Evolutionary conservation across 2,888 invertebrate genomes (phyloP), one percentile per base, ranked within the genome.

Genomic region (Onchidella celtica): DNA sequence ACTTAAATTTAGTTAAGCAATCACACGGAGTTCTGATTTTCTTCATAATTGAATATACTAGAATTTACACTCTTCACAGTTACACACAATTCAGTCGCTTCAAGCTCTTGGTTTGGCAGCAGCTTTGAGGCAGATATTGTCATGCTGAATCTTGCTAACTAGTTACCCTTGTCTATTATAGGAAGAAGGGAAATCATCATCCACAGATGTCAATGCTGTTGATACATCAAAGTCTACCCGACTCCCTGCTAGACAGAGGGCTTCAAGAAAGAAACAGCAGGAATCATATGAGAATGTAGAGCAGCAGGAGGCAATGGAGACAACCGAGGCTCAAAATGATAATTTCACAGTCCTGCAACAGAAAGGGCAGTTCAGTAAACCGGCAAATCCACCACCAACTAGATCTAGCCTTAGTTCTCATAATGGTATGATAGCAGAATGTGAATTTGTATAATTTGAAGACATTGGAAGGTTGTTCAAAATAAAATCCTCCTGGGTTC

Each of bases 141-240:
- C n/a, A n/a, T n/a, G n/a, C n/a, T n/a, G n/a, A n/a, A n/a, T n/a
- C n/a, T n/a, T n/a, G n/a, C n/a, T n/a, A n/a, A n/a, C n/a, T n/a
- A n/a, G n/a, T n/a, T n/a, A n/a, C n/a, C n/a, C 47, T 47, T 11
- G 9, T 47, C 17, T 17, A 47, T 47, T 36, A 2, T 36, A 79
- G 66, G 38, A 32, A 3, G 40, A 32, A n/a, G 17, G 59, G 32
- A 75, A 68, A 24, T 79, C 83, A 6, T 69, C 82, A 0, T 83
- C 83, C 14, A 76, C 83, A 21, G 83, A 83, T 38, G 79, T 74
- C 24, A 36, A 34, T 36, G 59, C 2, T 32, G n/a, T n/a, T n/a
- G n/a, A n/a, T 11, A 59, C 27, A 1, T 2, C 24, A 27, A 27
- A 24, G 9, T 21, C n/a, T 14, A n/a, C 32, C 11, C 21, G 32